Evolutionary conservation across 2,113 vertebrate genomes (phyloP).

Genomic region (Thymallus thymallus): DNA sequence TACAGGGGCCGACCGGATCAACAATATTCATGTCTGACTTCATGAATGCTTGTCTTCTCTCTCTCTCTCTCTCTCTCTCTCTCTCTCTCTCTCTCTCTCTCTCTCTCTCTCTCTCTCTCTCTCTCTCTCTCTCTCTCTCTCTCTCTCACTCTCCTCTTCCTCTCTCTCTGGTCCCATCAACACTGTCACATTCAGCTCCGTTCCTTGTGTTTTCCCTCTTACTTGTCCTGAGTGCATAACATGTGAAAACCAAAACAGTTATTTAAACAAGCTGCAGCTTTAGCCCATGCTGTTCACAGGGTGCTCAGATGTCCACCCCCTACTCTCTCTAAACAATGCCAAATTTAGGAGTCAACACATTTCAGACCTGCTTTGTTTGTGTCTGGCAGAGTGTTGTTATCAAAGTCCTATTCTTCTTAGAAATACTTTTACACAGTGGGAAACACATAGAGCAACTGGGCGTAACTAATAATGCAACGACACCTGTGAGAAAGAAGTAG

Average conservation of each 20-base stretch:
- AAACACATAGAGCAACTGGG: constrained; percentile 41
- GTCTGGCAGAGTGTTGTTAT: constrained; percentile 34
- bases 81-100: constrained; percentile 20
- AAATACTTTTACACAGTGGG: constrained; percentile 52
- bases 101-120: constrained; percentile 3
- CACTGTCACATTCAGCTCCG: neutral
- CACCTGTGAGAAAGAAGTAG: constrained; percentile 49
- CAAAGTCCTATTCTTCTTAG: constrained; percentile 39
- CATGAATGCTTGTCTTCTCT: constrained; percentile 18
- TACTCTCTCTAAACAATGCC: constrained; percentile 43
- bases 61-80: constrained; percentile 16
- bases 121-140: constrained; percentile 6
- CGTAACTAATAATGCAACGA: constrained; percentile 35
- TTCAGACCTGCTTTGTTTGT: constrained; percentile 43
- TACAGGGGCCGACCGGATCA: constrained; percentile 22
- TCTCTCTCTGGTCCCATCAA: constrained; percentile 4
- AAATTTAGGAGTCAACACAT: constrained; percentile 43
- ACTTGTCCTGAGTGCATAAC: constrained; percentile 30
- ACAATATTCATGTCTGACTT: constrained; percentile 15
- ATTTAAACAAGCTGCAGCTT: constrained; percentile 43
- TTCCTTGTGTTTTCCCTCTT: constrained; percentile 1
- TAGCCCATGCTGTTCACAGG: constrained; percentile 54
- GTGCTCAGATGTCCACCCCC: constrained; percentile 50
- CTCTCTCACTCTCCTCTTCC: neutral
- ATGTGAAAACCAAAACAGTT: constrained; percentile 47